Base-by-base conservation (phyloP, 1,140 invertebrate species). In the Bradynema listronoti region DNA sequence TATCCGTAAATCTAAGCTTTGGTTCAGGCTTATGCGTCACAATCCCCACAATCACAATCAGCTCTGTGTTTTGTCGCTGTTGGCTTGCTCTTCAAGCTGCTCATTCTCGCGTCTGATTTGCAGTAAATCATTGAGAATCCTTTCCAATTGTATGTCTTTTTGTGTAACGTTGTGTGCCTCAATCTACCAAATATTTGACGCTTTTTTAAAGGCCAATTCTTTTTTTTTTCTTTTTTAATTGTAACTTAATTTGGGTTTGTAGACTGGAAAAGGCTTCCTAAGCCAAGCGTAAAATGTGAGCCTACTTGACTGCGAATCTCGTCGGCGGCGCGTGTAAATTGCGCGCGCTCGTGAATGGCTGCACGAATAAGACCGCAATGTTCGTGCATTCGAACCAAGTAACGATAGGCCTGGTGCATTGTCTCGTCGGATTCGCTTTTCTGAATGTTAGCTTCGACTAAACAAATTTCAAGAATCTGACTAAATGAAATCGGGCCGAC, bases 371-470 rank as follows among this genome's bases (percentile, higher is more conserved):
- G 30, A 30, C 45, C n/a, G 42, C 61, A 63, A 22, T 63, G 61
- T 45, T 63, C 59, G 43, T 63, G 62, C 22, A 50, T 63, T 9
- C 43, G 14, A 4, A 63, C 59, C 63, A 63, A 27, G 7, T 54
- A 22, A 64, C 65, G 63, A 27, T 63, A 66, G 11, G 61, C 58
- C 25, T 50, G 25, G 9, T 63, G 61, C 29, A 66, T 47, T 42
- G 25, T 46, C 22, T 25, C 22, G 50, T 54, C 6, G 22, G 16
- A 45, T 45, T 29, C 24, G 19, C 25, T 30, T 42, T 24, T 4
- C 30, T 46, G 16, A 45, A 29, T 29, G 24, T 45, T n/a, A 42
- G 16, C 4, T 50, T 4, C 3, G 27, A 24, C n/a, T 24, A 19
- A 50, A 3, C 29, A 29, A 24, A 24, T 14, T 19, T 19, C 9